A percentile compares a stretch with the other conserved stretches of the same genome.
Evolutionary conservation across 1,140 invertebrate genomes (phyloP).

Genomic region (Arctopsyche grandis): DNA sequence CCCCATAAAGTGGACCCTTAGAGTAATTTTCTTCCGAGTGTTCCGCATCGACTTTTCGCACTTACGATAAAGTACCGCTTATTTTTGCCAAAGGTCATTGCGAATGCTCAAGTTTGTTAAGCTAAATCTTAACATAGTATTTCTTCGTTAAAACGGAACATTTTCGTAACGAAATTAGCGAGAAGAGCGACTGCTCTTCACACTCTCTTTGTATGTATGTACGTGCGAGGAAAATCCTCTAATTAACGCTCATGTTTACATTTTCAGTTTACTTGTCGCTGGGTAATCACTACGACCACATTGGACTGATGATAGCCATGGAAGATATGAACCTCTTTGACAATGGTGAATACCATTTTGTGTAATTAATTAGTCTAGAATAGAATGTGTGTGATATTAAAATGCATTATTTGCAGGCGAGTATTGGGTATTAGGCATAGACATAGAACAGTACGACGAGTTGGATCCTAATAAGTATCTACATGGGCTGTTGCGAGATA

Average conservation of each 20-base stretch:
- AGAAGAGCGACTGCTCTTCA: too few relatives aligned
- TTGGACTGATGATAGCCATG: conserved; percentile 84
- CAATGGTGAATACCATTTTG: conserved; percentile 70
- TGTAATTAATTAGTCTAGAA: conserved; percentile 37
- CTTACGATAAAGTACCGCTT: too few relatives aligned
- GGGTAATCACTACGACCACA: conserved; percentile 87
- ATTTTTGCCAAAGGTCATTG: too few relatives aligned
- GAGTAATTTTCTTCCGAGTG: too few relatives aligned
- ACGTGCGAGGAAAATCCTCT: too few relatives aligned
- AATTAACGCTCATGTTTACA: conserved; percentile 15
- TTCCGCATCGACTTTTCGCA: too few relatives aligned
- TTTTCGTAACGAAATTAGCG: too few relatives aligned
- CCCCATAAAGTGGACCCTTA: too few relatives aligned
- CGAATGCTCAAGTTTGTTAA: too few relatives aligned
- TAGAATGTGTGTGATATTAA: neutral
- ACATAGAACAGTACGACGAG: conserved; percentile 86
- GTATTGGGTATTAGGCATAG: conserved; percentile 91
- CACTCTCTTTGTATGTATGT: too few relatives aligned
- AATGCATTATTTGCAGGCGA: conserved; percentile 70
- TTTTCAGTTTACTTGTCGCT: conserved; percentile 92
- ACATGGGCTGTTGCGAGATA: conserved; percentile 74
- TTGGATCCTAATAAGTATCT: conserved; percentile 80
- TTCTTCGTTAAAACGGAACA: too few relatives aligned
- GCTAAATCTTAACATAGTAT: too few relatives aligned
- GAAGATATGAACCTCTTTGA: conserved; percentile 85